Percentiles rank a stretch among this genome's conserved stretches.
Conservation (phyloP, 2,888 invertebrate genomes). For the Rhamnusium bicolor region DNA sequence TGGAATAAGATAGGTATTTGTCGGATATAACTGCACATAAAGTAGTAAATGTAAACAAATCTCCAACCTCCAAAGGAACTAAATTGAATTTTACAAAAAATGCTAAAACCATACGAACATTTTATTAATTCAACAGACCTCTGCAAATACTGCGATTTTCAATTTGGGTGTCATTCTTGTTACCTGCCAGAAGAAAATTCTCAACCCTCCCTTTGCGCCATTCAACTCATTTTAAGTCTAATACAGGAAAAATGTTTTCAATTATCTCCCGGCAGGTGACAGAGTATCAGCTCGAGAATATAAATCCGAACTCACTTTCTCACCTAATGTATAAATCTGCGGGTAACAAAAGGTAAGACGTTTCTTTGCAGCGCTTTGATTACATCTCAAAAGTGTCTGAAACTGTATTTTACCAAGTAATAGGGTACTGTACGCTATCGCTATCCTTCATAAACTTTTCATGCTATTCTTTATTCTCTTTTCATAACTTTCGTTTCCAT, state of each 20-base stretch:
- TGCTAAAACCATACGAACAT: too few relatives aligned
- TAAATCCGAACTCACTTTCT: slow-evolving; percentile 14
- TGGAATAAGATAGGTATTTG: too few relatives aligned
- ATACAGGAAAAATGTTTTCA: neutral
- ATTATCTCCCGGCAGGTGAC: neutral
- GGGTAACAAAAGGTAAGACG: slow-evolving; percentile 30
- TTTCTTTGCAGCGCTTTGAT: slow-evolving; percentile 33
- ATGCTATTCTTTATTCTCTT: slow-evolving; percentile 56
- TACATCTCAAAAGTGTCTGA: slow-evolving; percentile 33
- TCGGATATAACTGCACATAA: too few relatives aligned
- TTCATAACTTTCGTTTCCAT: slow-evolving; percentile 58
- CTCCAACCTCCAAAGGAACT: too few relatives aligned
- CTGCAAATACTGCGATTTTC: neutral
- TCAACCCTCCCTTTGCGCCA: neutral
- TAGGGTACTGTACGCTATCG: slow-evolving; percentile 28
- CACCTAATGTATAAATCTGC: slow-evolving; percentile 24
- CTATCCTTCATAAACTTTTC: slow-evolving; percentile 55
- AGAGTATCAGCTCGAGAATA: neutral
- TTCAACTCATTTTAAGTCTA: neutral
- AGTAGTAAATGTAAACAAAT: too few relatives aligned
- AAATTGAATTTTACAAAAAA: too few relatives aligned
- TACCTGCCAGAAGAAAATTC: neutral
- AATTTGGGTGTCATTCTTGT: neutral
- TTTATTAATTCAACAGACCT: too few relatives aligned
- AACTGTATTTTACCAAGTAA: slow-evolving; percentile 31